Base-by-base conservation (phyloP, 2,113 vertebrate genomes). In the Mustela lutreola region DNA sequence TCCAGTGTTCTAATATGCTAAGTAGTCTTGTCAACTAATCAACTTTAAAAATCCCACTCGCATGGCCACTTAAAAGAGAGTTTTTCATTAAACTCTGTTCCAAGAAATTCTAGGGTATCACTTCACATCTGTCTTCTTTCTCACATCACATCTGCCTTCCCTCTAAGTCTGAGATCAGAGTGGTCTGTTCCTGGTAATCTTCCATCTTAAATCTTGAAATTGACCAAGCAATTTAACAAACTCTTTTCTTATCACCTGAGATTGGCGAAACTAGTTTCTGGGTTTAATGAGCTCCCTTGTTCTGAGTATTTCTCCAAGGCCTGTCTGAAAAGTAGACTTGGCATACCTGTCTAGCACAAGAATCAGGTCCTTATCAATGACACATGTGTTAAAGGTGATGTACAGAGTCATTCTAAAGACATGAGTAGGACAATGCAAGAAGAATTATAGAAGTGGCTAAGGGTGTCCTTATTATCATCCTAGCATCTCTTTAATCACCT, bases 1-100 rank as follows among this genome's bases (percentile, higher is more conserved):
- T 89, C 79, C 67, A 67, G 28, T 81, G 33, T 95, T 97, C 78
- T 96, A 96, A 93, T 96, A 96, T 97, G 94, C 80, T 96, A 96
- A 95, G 48, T 93, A 96, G 91, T 88, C 84, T 97, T 97, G 91
- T 97, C 96, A 97, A 97, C 88, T 96, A 94, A 97, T 97, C 93
- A 97, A 90, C 70, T 94, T 97, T 53, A 95, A 95, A 97, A 97
- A 96, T 97, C 80, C 93, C 94, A 94, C 48, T 90, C 95, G 79
- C 78, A 92, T 75, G 70, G 63, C 76, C 48, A 92, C 83, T 97
- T 96, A 87, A 97, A 97, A 97, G 42, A 84, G 53, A 95, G 42
- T 45, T 94, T 95, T 94, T 92, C 76, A 93, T 96, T 94, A 94
- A 94, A 94, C 56, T 93, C 45, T 82, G 36, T 75, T 94, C 53